Percentiles rank a stretch among this genome's conserved stretches.
Conservation (phyloP, 92 coral and sea anemone genomes). For the Phymanthus crucifer region DNA sequence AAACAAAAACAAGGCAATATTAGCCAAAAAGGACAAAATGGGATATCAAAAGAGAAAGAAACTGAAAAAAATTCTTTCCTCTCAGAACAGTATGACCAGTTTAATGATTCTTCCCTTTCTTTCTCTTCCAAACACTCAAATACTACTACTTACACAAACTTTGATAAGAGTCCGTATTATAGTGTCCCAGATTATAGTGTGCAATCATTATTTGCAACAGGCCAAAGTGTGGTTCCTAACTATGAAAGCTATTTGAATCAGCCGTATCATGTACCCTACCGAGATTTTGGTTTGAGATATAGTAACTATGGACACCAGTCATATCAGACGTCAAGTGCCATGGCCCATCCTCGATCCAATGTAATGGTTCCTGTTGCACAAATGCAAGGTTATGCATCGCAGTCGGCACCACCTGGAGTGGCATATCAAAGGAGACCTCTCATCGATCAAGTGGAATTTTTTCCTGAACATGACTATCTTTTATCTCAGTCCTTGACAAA, state of each 20-base stretch:
- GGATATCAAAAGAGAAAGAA: background rate
- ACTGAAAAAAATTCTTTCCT: background rate
- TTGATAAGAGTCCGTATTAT: slow-evolving; percentile 20
- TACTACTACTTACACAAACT: background rate
- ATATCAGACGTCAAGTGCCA: slow-evolving; percentile 35
- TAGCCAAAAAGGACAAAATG: slow-evolving; percentile 11
- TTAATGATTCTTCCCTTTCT: slow-evolving; percentile 10
- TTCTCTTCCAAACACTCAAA: background rate
- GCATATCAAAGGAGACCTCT: slow-evolving; percentile 45
- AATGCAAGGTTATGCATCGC: slow-evolving; percentile 34
- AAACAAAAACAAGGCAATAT: slow-evolving; percentile 26
- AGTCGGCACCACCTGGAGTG: slow-evolving; percentile 71
- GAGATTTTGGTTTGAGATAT: slow-evolving; percentile 44
- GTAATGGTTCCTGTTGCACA: slow-evolving; percentile 7
- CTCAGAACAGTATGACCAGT: slow-evolving; percentile 25
- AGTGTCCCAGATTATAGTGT: slow-evolving; percentile 1
- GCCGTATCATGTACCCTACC: slow-evolving; percentile 41
- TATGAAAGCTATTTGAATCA: slow-evolving; percentile 27
- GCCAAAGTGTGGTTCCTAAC: background rate
- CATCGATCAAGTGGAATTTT: slow-evolving; percentile 36
- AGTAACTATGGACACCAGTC: slow-evolving; percentile 43
- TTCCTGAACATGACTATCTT: slow-evolving; percentile 38
- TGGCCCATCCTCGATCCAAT: slow-evolving; percentile 14
- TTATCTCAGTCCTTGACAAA: slow-evolving; percentile 45
- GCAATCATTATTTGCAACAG: background rate